Conservation (phyloP, 2,888 invertebrate genomes). For the Tribolium freemani region DNA sequence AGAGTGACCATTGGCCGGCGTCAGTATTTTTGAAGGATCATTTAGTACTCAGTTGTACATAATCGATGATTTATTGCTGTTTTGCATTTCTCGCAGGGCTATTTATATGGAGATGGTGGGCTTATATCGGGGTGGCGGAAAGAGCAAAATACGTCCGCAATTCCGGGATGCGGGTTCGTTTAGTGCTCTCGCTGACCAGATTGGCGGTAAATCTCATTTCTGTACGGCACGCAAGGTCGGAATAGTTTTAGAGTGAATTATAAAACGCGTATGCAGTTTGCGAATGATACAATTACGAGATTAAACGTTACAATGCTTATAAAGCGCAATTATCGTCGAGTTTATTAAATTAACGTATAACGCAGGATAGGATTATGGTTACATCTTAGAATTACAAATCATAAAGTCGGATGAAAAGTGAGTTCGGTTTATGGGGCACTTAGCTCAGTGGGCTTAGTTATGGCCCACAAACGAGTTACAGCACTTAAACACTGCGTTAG, state of each 20-base stretch:
- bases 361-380: constrained; percentile 45
- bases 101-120: constrained; percentile 42
- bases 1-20: constrained; percentile 49
- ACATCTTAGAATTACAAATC: constrained; percentile 53
- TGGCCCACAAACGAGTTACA: constrained; percentile 54
- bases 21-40: constrained; percentile 65
- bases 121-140: constrained; percentile 36
- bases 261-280: constrained; percentile 46
- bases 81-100: constrained; percentile 40
- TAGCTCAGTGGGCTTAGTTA: constrained; percentile 49
- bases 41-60: constrained; percentile 53
- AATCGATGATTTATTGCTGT: constrained; percentile 44
- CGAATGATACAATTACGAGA: constrained; percentile 44
- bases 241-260: constrained; percentile 42
- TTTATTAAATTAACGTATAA: constrained; percentile 52
- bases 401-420: constrained; percentile 57
- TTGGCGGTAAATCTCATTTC: constrained; percentile 41
- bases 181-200: constrained; percentile 39
- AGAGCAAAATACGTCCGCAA: constrained; percentile 40
- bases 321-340: constrained; percentile 49
- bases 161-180: constrained; percentile 47
- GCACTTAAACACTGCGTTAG: constrained; percentile 59
- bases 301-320: constrained; percentile 47
- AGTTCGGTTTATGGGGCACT: constrained; percentile 53
- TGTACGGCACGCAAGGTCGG: constrained; percentile 9